phyloP scores from a whole-genome alignment of 2,888 invertebrate species.

The Eupelmus urozonus region DNA sequence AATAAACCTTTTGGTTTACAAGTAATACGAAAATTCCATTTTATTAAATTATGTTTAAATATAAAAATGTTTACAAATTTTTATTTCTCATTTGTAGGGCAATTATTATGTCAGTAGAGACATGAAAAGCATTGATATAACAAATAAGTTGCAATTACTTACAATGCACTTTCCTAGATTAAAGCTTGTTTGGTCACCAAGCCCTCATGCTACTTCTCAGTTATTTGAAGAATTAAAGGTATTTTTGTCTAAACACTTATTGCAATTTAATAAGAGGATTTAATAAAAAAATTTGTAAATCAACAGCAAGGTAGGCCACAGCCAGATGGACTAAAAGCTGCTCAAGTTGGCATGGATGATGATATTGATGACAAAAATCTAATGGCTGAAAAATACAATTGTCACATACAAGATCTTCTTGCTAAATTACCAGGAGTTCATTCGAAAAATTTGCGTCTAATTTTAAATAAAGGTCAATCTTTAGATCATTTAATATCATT shows the following conservation, averaged over 20 bases:
- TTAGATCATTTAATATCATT: conserved; percentile 82
- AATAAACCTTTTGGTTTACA: conserved; percentile 94
- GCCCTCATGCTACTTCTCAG: conserved; percentile 96
- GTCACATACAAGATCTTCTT: conserved; percentile 88
- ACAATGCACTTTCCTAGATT: conserved; percentile 96
- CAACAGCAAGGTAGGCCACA: conserved; percentile 87
- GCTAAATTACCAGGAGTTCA: conserved; percentile 92
- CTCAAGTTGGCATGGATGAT: conserved; percentile 85
- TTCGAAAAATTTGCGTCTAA: conserved; percentile 87
- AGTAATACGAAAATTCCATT: conserved; percentile 77
- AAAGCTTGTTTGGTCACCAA: conserved; percentile 96
- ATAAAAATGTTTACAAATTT: conserved; percentile 7
- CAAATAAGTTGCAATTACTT: conserved; percentile 92
- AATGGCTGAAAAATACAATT: conserved; percentile 83
- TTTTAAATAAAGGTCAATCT: conserved; percentile 87
- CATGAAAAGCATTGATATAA: conserved; percentile 86
- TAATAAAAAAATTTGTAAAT: conserved; percentile 17
- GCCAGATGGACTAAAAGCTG: conserved; percentile 86
- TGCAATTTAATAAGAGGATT: conserved; percentile 33
- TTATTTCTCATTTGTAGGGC: conserved; percentile 80
- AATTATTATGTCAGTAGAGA: conserved; percentile 89
- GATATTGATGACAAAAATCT: conserved; percentile 78
- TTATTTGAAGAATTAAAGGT: conserved; percentile 96
- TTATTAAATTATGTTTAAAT: background rate
- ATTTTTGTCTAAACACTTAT: conserved; percentile 58